A percentile compares a stretch with the other conserved stretches of the same genome.
phyloP scores from a whole-genome alignment of 2,113 vertebrate genomes.

The Pachycephala philippinensis region DNA sequence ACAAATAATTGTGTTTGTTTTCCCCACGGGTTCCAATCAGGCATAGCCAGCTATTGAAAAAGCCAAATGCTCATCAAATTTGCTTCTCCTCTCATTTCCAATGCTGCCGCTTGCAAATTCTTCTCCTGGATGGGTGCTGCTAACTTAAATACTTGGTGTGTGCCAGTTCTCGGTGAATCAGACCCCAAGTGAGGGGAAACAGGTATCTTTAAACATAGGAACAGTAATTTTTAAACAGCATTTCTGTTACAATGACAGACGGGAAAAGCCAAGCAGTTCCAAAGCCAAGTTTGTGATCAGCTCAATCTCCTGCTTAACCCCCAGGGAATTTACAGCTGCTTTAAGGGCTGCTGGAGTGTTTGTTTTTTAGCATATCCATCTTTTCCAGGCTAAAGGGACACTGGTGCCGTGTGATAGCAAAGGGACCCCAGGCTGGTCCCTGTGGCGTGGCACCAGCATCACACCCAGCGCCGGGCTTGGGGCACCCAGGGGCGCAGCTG shows the following conservation, averaged over 20 bases:
- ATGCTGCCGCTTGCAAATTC: neutral
- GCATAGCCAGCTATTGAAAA: neutral
- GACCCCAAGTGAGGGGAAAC: neutral
- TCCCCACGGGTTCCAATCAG: slow-evolving; percentile 29
- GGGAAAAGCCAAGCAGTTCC: neutral
- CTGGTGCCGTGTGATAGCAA: rapidly evolving
- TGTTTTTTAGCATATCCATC: rapidly evolving
- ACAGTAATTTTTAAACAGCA: neutral
- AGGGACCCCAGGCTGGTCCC: neutral
- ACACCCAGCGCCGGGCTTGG: rapidly evolving
- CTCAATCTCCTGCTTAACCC: neutral
- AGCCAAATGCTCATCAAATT: slow-evolving; percentile 35
- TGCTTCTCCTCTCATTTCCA: slow-evolving; percentile 21
- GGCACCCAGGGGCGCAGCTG: neutral
- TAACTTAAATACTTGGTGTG: neutral
- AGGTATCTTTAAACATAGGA: rapidly evolving
- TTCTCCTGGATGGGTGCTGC: neutral
- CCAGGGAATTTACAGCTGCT: neutral
- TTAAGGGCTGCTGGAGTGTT: neutral
- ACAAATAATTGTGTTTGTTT: slow-evolving; percentile 52
- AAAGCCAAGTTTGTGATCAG: rapidly evolving
- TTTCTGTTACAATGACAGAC: neutral
- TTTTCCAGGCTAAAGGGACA: neutral
- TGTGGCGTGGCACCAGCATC: rapidly evolving
- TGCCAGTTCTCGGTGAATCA: neutral